These are phyloP conservation scores for Drosophila mayaguana DNA, from an alignment of 2,888 invertebrate genomes.

Conservation along the genomic window DNA sequence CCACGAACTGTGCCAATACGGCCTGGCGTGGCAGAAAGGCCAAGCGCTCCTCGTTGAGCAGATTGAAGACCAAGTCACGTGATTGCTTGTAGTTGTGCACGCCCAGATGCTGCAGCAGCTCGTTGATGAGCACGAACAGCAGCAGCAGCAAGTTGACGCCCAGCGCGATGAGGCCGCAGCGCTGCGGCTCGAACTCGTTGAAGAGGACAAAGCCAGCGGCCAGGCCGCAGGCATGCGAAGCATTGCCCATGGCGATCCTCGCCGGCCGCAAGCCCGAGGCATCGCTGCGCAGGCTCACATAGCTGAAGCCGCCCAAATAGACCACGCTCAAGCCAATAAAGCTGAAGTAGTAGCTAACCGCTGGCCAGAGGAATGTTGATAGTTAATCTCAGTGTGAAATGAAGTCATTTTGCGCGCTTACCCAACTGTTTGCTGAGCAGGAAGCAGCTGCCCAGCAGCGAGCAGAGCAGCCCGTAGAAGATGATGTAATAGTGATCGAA, in stretches of 20 bases:
- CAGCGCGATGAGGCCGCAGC: slow-evolving; percentile 68
- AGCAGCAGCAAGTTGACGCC: slow-evolving; percentile 60
- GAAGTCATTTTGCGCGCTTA: slow-evolving; percentile 41
- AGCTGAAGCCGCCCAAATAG: slow-evolving; percentile 75
- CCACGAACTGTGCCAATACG: slow-evolving; percentile 69
- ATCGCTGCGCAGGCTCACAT: slow-evolving; percentile 75
- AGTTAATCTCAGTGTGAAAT: not conserved
- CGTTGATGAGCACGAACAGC: slow-evolving; percentile 66
- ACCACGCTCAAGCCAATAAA: slow-evolving; percentile 71
- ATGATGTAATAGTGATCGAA: slow-evolving; percentile 81
- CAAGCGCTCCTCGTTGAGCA: slow-evolving; percentile 77
- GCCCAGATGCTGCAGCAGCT: slow-evolving; percentile 73
- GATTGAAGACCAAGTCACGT: slow-evolving; percentile 76
- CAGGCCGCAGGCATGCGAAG: slow-evolving; percentile 65
- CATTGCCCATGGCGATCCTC: slow-evolving; percentile 73
- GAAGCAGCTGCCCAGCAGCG: slow-evolving; percentile 74
- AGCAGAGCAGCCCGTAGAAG: slow-evolving; percentile 79
- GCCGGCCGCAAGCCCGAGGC: slow-evolving; percentile 71
- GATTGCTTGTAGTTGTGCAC: slow-evolving; percentile 76
- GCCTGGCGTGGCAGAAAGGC: slow-evolving; percentile 69
- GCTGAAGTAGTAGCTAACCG: slow-evolving; percentile 77
- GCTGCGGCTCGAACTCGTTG: slow-evolving; percentile 73
- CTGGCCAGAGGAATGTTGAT: slow-evolving; percentile 33
- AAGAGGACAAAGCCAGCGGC: slow-evolving; percentile 71
- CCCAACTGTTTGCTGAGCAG: slow-evolving; percentile 76